Base-by-base conservation (phyloP, 2,797 vertebrate genomes). In the Coluber constrictor region DNA sequence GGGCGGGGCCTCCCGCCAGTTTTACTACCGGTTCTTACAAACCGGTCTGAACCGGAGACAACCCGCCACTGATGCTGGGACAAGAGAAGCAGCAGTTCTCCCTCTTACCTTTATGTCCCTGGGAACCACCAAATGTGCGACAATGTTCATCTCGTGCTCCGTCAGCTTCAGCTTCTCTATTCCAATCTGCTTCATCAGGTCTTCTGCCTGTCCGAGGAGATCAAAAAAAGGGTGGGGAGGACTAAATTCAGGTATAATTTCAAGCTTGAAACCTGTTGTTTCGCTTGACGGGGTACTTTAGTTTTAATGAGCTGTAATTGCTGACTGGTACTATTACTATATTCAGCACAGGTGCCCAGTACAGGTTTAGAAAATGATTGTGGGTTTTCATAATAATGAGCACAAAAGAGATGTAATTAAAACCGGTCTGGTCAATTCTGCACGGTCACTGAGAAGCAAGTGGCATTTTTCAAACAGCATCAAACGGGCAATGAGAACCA, bases 111-210 rank as follows among this genome's bases (percentile, higher is more conserved):
- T 98, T 94, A 98, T 98, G 90, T 97, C 95, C 96, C 94, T 97
- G 20, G 98, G 98, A 96, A 98, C 97, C 60, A 98, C 97, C 3
- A 98, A 96, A 20, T 98, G 98, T 91, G 97, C 96, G 13, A 98
- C 98, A 59, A 98, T 98, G 96, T 97, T 98, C 98, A 98, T 97
- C 96, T 98, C 98, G 74, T 98, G 98, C 88, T 98, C 98, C 3
- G 97, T 98, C 86, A 98, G 97, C 92, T 96, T 98, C 94, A 98
- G 95, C 0, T 98, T 98, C 79, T 98, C 98, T 0, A 98, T 97
- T 0, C 98, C 98, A 11, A 98, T 97, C 93, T 97, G 97, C 94
- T 98, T 98, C 98, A 98, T 98, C 95, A 98, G 95, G 92, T 95
- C 96, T 90, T 98, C 98, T 63, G 98, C 98, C 98, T 98, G 94